Percentiles rank a stretch among this genome's conserved stretches.
Conservation (phyloP, 2,113 vertebrate genomes). For the Merops nubicus region DNA sequence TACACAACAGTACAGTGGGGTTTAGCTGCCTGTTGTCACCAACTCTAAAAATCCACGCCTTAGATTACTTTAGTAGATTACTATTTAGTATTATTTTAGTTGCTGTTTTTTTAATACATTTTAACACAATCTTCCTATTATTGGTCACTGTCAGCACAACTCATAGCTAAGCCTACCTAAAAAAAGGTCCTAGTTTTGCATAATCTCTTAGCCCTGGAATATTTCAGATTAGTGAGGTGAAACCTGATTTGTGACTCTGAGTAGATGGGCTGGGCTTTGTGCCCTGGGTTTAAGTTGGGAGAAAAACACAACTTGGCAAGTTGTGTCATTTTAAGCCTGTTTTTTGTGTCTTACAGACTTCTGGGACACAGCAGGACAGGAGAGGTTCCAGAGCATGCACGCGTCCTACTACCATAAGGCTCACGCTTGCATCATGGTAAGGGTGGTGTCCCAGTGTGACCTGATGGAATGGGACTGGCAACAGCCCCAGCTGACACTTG, state of each 20-base stretch:
- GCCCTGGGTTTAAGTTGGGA: background rate
- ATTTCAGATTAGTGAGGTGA: background rate
- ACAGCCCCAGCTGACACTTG: background rate
- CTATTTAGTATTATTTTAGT: background rate
- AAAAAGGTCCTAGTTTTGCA: background rate
- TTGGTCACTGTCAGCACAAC: background rate
- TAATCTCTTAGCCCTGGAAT: background rate
- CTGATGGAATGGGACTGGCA: background rate
- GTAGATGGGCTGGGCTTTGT: background rate
- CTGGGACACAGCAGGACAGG: conserved; percentile 97
- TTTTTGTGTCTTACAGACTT: conserved; percentile 82
- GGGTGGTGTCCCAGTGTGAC: background rate
- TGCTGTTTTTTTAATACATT: background rate
- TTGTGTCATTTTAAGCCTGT: background rate
- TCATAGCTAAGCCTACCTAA: background rate
- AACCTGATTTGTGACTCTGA: background rate
- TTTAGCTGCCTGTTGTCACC: background rate
- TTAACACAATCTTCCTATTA: background rate
- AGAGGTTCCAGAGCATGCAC: conserved; percentile 96
- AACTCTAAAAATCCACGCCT: background rate
- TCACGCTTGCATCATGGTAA: conserved; percentile 96
- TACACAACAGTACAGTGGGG: background rate
- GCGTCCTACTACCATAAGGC: conserved; percentile 96
- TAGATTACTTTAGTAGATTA: background rate
- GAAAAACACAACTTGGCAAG: background rate